Evolutionary conservation across 2,113 vertebrate species (phyloP).

Genomic region (Syngnathus floridae): DNA sequence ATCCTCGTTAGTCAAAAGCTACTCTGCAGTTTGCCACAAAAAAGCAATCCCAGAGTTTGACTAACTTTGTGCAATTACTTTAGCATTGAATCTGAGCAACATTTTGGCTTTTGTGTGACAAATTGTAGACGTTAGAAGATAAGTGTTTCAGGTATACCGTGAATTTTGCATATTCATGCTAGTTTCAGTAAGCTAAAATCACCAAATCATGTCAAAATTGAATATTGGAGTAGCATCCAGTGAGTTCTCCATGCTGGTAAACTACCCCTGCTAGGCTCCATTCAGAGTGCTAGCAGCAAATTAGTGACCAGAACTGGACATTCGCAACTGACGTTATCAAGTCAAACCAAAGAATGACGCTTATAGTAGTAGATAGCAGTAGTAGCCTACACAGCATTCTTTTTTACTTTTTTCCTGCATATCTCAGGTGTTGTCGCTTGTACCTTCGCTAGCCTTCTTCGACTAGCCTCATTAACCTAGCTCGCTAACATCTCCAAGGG

Average conservation of each 20-base stretch:
- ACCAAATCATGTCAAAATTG: background rate
- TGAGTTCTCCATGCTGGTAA: background rate
- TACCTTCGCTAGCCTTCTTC: conserved; percentile 1
- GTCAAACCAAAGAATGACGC: conserved; percentile 3
- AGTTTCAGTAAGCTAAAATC: background rate
- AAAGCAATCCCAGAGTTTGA: background rate
- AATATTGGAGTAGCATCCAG: background rate
- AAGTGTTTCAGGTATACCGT: background rate
- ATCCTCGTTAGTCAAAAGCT: background rate
- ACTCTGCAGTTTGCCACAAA: background rate
- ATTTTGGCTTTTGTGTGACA: background rate
- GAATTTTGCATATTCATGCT: background rate
- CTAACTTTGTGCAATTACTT: background rate
- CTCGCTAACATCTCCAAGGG: background rate
- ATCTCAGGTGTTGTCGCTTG: conserved; percentile 1
- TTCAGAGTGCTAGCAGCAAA: background rate
- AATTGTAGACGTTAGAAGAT: background rate
- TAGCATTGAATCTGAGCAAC: background rate
- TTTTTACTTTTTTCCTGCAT: background rate
- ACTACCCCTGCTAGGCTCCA: background rate
- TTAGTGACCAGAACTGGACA: background rate
- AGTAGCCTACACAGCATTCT: background rate
- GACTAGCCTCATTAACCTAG: background rate
- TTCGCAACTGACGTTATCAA: background rate
- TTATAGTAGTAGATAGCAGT: background rate